A percentile compares a stretch with the other conserved stretches of the same genome.
phyloP scores from a whole-genome alignment of 2,113 vertebrate species.

The Sorex araneus region DNA sequence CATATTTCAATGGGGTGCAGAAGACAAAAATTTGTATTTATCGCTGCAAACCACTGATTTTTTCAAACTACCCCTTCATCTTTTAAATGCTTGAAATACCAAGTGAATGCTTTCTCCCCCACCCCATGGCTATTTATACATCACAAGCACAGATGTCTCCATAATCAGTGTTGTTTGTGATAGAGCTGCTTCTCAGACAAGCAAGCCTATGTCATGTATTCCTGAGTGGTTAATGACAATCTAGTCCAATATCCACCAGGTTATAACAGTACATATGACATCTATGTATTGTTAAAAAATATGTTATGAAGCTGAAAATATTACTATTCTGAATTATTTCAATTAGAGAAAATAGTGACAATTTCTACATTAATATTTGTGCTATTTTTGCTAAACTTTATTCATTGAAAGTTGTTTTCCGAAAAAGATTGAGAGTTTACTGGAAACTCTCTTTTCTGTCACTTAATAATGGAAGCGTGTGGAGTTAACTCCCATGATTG shows the following conservation, averaged over 20 bases:
- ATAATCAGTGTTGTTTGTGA: conserved; percentile 62
- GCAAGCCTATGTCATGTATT: conserved; percentile 39
- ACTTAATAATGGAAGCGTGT: conserved; percentile 43
- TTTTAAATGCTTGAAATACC: conserved; percentile 68
- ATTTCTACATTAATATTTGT: conserved; percentile 44
- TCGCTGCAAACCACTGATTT: not conserved
- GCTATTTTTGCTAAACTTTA: conserved; percentile 45
- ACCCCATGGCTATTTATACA: conserved; percentile 73
- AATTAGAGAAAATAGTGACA: conserved; percentile 37
- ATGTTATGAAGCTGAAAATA: conserved; percentile 50
- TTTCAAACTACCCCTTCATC: conserved; percentile 61
- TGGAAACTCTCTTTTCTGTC: not conserved
- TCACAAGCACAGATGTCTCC: conserved; percentile 68
- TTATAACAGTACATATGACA: conserved; percentile 23
- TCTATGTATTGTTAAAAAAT: conserved; percentile 66
- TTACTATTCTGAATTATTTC: conserved; percentile 53
- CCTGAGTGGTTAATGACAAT: conserved; percentile 30
- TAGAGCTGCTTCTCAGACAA: conserved; percentile 37
- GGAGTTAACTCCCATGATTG: conserved; percentile 53
- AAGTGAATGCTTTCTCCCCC: conserved; percentile 6
- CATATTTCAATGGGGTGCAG: conserved; percentile 11
- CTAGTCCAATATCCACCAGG: conserved; percentile 1
- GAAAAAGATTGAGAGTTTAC: not conserved
- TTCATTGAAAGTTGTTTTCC: conserved; percentile 41
- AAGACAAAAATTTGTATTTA: conserved; percentile 33